Evolutionary conservation across 1,140 invertebrate species (phyloP).

Genomic region (Drosophila biarmipes): DNA sequence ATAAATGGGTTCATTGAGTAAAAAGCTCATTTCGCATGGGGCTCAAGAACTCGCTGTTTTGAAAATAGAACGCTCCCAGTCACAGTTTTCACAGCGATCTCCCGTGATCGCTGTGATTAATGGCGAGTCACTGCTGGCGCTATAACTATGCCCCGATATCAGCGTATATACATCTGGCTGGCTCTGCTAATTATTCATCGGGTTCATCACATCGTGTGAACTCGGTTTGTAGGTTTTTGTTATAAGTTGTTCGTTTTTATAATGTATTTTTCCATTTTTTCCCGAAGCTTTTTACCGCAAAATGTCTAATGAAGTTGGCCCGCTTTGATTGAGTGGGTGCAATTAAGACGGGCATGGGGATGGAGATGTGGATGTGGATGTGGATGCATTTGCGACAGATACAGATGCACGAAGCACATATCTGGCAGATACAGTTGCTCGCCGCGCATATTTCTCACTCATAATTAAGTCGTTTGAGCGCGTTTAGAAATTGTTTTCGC

Average conservation of each 20-base stretch:
- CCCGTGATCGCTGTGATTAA: constrained; percentile 28
- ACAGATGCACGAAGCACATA: constrained; percentile 28
- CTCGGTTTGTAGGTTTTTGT: constrained; percentile 80
- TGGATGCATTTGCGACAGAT: constrained; percentile 17
- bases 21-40: background rate
- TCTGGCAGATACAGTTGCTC: constrained; percentile 64
- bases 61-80: constrained; percentile 8
- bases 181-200: constrained; percentile 70
- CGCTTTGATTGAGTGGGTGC: constrained; percentile 81
- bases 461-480: constrained; percentile 82
- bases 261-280: constrained; percentile 28
- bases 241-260: constrained; percentile 56
- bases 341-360: constrained; percentile 49
- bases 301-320: constrained; percentile 82
- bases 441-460: constrained; percentile 81
- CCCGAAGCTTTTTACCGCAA: constrained; percentile 72
- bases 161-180: constrained; percentile 26
- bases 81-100: background rate
- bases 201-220: constrained; percentile 71
- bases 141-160: constrained; percentile 36
- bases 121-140: constrained; percentile 37
- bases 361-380: background rate
- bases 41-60: background rate
- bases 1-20: background rate
- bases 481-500: constrained; percentile 83